A percentile compares a stretch with the other conserved stretches of the same genome.
Evolutionary conservation across 2,113 vertebrate species (phyloP).

Genomic region (Pangasianodon gigas): DNA sequence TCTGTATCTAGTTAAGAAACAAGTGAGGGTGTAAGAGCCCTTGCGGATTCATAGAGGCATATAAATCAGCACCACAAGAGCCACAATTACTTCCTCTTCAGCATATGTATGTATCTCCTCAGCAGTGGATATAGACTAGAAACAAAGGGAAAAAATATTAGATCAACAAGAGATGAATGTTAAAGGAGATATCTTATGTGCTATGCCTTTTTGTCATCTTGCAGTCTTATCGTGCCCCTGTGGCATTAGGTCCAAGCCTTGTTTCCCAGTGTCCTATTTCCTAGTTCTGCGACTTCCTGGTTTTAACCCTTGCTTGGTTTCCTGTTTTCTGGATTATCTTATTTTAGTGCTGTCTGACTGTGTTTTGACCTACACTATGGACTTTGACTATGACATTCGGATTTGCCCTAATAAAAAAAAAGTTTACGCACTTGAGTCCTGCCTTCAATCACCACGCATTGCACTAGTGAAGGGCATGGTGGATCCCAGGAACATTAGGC

Average conservation of each 20-base stretch:
- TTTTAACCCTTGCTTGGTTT: neutral
- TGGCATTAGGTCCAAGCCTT: neutral
- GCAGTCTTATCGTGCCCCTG: neutral
- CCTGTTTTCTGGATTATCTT: neutral
- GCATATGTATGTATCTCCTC: neutral
- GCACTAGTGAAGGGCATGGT: neutral
- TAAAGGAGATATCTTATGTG: neutral
- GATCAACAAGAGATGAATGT: constrained; percentile 1
- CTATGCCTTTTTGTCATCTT: neutral
- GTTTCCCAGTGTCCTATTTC: neutral
- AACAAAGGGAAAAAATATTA: neutral
- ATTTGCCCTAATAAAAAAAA: neutral
- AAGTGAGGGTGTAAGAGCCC: constrained; percentile 42
- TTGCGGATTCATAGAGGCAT: constrained; percentile 11
- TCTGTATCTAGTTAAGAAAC: constrained; percentile 45
- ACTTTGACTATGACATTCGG: neutral
- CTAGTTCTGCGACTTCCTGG: neutral
- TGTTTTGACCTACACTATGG: neutral
- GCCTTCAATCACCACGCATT: neutral
- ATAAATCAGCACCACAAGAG: constrained; percentile 26
- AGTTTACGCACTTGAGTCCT: neutral
- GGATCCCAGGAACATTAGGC: neutral
- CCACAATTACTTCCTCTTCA: constrained; percentile 10
- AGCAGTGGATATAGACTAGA: neutral
- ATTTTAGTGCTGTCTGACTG: neutral